Conservation (phyloP, 2,797 vertebrate species). For the Megaceryle alcyon region DNA sequence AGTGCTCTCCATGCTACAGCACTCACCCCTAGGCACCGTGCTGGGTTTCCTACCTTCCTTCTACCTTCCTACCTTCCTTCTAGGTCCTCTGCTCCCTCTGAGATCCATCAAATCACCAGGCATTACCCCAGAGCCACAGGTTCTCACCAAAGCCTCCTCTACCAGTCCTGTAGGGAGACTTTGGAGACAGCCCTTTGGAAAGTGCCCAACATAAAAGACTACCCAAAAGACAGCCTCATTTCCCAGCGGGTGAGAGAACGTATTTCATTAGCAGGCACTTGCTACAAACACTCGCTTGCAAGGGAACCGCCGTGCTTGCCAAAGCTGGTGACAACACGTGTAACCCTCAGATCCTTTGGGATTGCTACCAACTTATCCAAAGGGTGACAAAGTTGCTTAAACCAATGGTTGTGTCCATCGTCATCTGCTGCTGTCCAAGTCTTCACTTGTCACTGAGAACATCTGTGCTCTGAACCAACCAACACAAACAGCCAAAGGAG, state of each 20-base stretch:
- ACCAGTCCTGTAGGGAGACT: background rate
- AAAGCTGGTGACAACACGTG: background rate
- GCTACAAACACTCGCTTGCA: background rate
- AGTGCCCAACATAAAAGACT: background rate
- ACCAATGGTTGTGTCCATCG: background rate
- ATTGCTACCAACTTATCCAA: background rate
- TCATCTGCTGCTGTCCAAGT: background rate
- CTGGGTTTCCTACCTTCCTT: background rate
- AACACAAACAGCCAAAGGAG: background rate
- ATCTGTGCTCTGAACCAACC: background rate
- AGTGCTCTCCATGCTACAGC: background rate
- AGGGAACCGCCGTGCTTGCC: background rate
- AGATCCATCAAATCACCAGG: background rate
- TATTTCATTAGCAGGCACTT: background rate
- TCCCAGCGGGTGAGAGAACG: accelerated
- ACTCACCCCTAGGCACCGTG: background rate
- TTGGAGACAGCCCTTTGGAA: background rate
- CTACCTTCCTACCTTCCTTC: background rate
- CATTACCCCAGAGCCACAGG: background rate
- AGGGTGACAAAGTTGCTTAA: background rate
- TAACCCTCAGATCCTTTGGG: background rate
- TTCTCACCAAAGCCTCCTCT: background rate
- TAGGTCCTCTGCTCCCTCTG: background rate
- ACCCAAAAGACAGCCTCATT: background rate
- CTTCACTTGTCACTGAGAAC: background rate